Evolutionary conservation across 2,888 invertebrate genomes (phyloP).

Genomic region (Ferrisia virgata): DNA sequence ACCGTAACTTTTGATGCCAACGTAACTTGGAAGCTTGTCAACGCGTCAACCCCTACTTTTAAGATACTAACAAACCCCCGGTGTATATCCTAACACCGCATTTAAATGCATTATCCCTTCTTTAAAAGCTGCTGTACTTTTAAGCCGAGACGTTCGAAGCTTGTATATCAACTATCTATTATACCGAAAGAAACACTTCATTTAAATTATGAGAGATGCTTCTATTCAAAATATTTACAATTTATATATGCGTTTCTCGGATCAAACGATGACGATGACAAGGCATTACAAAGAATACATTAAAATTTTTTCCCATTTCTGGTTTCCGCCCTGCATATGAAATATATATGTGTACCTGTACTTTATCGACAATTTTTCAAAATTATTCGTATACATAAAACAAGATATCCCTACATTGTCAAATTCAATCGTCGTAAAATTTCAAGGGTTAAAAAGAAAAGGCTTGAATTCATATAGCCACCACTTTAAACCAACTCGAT

Average conservation of each 20-base stretch:
- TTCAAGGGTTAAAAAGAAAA: no score
- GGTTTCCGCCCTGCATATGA: no score
- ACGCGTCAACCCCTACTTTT: conserved; percentile 46
- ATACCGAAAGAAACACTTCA: conserved; percentile 39
- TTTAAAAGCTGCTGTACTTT: conserved; percentile 44
- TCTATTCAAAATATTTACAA: conserved; percentile 23
- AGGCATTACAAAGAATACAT: background rate
- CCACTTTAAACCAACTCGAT: no score
- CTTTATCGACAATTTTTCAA: no score
- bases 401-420: no score
- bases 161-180: conserved; percentile 41
- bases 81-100: conserved; percentile 45
- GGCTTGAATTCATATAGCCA: no score
- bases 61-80: conserved; percentile 45
- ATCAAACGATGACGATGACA: background rate
- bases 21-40: conserved; percentile 47
- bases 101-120: conserved; percentile 45
- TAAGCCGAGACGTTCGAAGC: conserved; percentile 31
- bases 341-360: no score
- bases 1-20: conserved; percentile 47
- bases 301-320: background rate
- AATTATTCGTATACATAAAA: no score
- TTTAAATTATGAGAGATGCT: conserved; percentile 35
- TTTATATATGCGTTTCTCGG: background rate
- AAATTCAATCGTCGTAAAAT: no score